Evolutionary conservation across 1,140 invertebrate species (phyloP).

Genomic region (Idris sp.): DNA sequence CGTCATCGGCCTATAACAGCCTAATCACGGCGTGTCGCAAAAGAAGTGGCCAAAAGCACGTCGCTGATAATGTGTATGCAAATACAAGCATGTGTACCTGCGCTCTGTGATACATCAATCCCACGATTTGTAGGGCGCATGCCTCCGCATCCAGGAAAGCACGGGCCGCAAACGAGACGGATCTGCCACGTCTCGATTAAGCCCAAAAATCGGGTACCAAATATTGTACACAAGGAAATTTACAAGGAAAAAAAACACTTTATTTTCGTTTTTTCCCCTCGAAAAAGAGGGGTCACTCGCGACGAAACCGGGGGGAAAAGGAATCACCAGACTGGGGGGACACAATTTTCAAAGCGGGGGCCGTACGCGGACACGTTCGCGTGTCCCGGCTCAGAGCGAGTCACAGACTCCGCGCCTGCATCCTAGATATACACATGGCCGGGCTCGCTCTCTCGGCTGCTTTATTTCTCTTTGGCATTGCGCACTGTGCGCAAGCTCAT

Average conservation of each 20-base stretch:
- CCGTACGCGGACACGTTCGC: slow-evolving; percentile 48
- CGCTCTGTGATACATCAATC: slow-evolving; percentile 78
- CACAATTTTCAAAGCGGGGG: background rate
- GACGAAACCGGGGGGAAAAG: no score
- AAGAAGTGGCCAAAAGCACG: slow-evolving; percentile 48
- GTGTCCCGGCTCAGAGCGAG: slow-evolving; percentile 48
- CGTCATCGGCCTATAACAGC: slow-evolving; percentile 36
- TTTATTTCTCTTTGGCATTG: slow-evolving; percentile 51
- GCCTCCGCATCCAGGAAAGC: slow-evolving; percentile 73
- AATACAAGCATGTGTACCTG: slow-evolving; percentile 74
- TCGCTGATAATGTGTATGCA: slow-evolving; percentile 62
- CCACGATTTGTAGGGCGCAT: slow-evolving; percentile 75
- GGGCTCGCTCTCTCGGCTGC: slow-evolving; percentile 41
- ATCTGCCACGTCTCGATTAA: slow-evolving; percentile 14
- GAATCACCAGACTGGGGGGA: no score
- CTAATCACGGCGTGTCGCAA: slow-evolving; percentile 55
- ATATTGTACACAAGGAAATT: no score
- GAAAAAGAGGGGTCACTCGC: no score
- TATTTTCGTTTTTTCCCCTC: no score
- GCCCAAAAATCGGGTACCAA: no score
- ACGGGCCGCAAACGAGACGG: slow-evolving; percentile 46
- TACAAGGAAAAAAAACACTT: no score
- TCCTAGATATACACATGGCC: slow-evolving; percentile 53
- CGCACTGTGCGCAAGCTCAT: slow-evolving; percentile 76
- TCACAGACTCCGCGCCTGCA: slow-evolving; percentile 47